phyloP scores from a whole-genome alignment of 2,113 vertebrate species.

The Eulacestoma nigropectus region DNA sequence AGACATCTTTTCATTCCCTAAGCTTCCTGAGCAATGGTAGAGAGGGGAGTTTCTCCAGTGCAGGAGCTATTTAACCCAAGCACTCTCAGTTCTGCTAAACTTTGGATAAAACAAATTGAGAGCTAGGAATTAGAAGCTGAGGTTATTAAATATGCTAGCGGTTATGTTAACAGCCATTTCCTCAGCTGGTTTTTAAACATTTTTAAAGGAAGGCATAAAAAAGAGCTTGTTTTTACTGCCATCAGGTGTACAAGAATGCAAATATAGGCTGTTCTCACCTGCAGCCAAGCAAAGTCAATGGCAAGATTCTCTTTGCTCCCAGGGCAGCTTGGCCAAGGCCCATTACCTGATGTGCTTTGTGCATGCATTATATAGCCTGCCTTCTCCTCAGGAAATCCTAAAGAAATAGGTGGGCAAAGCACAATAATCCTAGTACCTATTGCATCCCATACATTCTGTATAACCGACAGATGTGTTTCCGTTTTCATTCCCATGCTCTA shows the following conservation, averaged over 20 bases:
- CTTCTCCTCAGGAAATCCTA: background rate
- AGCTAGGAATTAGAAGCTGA: background rate
- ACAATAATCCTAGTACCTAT: background rate
- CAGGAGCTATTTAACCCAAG: conserved; percentile 16
- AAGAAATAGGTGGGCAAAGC: background rate
- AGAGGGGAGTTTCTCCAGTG: background rate
- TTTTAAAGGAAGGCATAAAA: conserved; percentile 6
- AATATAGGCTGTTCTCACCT: conserved; percentile 1
- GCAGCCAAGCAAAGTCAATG: background rate
- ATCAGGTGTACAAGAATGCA: conserved; percentile 20
- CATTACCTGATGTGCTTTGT: rapidly evolving
- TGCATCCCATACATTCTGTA: background rate
- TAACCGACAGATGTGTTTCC: background rate
- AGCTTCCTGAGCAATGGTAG: background rate
- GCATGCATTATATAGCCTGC: background rate
- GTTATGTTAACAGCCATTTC: conserved; percentile 9
- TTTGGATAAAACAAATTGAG: conserved; percentile 11
- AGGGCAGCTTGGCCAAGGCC: background rate
- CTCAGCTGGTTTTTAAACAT: background rate
- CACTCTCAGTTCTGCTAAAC: conserved; percentile 3
- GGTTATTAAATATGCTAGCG: background rate
- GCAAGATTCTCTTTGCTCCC: background rate
- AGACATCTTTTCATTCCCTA: background rate
- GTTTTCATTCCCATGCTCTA: background rate
- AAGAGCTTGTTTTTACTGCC: conserved; percentile 27